Evolutionary conservation across 2,888 invertebrate species (phyloP).

Genomic region (Spodoptera littoralis): DNA sequence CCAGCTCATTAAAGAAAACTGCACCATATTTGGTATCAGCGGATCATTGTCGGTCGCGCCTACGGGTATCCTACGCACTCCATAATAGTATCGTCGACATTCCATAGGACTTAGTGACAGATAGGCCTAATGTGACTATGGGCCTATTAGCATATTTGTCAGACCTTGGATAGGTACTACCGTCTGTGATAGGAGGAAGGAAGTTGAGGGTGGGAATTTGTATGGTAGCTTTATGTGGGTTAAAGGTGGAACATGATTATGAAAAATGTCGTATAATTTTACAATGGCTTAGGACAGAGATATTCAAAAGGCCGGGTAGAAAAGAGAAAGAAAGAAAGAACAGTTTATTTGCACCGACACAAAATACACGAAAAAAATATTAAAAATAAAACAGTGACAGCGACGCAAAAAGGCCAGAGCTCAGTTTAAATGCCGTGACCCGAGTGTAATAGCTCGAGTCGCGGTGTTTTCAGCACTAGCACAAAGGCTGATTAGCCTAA

Average conservation of each 20-base stretch:
- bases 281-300: too few relatives aligned
- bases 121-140: constrained; percentile 30
- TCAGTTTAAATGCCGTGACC: too few relatives aligned
- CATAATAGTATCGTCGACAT: constrained; percentile 50
- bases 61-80: constrained; percentile 52
- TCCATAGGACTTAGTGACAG: constrained; percentile 45
- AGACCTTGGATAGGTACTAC: constrained; percentile 30
- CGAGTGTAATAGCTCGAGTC: too few relatives aligned
- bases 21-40: constrained; percentile 45
- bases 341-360: too few relatives aligned
- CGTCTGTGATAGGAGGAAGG: constrained; percentile 25
- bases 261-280: too few relatives aligned
- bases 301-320: too few relatives aligned
- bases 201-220: constrained; percentile 4
- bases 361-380: too few relatives aligned
- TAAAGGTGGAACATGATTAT: not conserved
- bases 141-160: constrained; percentile 33
- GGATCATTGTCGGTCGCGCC: constrained; percentile 53
- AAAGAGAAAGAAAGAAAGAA: too few relatives aligned
- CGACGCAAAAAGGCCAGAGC: too few relatives aligned
- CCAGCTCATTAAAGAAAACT: constrained; percentile 49
- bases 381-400: too few relatives aligned
- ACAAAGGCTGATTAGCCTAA: too few relatives aligned
- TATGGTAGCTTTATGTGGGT: not conserved
- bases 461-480: too few relatives aligned